Evolutionary conservation across 2,113 vertebrate genomes (phyloP), one percentile per base, ranked within the genome.

Genomic region (Chloropsis hardwickii): DNA sequence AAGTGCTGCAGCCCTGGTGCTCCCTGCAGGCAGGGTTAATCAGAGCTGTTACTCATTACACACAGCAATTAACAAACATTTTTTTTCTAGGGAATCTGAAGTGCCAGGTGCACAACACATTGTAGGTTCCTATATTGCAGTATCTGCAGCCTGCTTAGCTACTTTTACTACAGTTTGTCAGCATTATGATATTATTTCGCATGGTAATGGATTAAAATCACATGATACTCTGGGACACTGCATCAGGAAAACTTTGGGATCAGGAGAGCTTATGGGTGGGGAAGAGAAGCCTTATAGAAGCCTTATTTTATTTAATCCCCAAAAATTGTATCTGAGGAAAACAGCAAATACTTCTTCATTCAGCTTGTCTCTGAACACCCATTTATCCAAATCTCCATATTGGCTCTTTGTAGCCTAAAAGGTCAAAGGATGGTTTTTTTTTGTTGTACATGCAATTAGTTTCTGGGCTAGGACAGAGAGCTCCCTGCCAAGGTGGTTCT

Each of bases 371-470:
- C 74, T 61, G 47, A 44, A 78, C 18, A 14, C 7, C 15, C 33
- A 39, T 72, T 31, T 33, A 25, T 42, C 39, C 42, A 56, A 33
- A 70, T 14, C 9, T 37, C 45, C 17, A 2, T 1, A 10, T 1
- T 23, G 23, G 33, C 14, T 42, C 22, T 69, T 15, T 6, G 23
- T 3, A 37, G 33, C 39, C 57, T 67, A 23, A 10, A 82, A 53
- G 12, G 60, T 23, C 35, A 15, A 74, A 54, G 39, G 27, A 54
- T 47, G 22, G 6, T 19, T 5, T 22, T 45, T 3, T 3, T 14
- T 19, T 1, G 5, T 13, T 1, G 12, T 31, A 35, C 1, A 0
- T 13, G 13, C 3, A 18, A 11, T 18, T 25, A n/a, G 14, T 23
- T 40, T 11, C 14, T 6, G 48, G 57, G 39, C 57, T 37, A 61